Percentiles rank a stretch among this genome's conserved stretches.
Conservation (phyloP, 2,888 invertebrate species). For the Suillia variegata region DNA sequence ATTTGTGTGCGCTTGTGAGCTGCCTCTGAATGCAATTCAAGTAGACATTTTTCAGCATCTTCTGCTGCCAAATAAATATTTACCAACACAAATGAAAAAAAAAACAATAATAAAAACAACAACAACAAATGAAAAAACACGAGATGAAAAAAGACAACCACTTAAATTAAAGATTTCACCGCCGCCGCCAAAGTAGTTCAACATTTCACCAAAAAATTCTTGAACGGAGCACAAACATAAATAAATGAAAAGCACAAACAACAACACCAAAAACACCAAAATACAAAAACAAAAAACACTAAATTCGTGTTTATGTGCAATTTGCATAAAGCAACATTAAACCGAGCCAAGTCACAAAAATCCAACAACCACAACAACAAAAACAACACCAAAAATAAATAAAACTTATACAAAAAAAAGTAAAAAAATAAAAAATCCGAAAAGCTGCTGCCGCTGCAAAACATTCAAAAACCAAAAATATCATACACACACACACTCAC, state of each 20-base stretch:
- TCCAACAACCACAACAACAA: constrained; percentile 7
- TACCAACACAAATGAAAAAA: too few relatives aligned
- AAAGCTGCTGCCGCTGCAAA: too few relatives aligned
- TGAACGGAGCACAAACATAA: constrained; percentile 12
- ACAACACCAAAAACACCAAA: constrained; percentile 17
- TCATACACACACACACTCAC: not conserved
- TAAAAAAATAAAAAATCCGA: constrained; percentile 7
- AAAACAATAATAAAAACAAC: too few relatives aligned
- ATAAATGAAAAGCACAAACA: constrained; percentile 17
- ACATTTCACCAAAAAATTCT: constrained; percentile 25
- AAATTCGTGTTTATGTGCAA: constrained; percentile 24
- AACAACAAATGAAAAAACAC: too few relatives aligned
- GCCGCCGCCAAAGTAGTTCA: constrained; percentile 19
- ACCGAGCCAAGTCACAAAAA: constrained; percentile 10
- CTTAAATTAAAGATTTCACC: constrained; percentile 2
- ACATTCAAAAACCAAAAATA: not conserved
- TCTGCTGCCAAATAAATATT: too few relatives aligned
- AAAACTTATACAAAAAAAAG: constrained; percentile 15
- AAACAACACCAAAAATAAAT: constrained; percentile 18
- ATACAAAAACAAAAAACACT: constrained; percentile 13
- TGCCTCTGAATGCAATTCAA: too few relatives aligned
- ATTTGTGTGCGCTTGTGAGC: too few relatives aligned
- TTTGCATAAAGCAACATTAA: constrained; percentile 26
- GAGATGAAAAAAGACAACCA: too few relatives aligned
- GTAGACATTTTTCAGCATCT: too few relatives aligned